Evolutionary conservation across 1,140 invertebrate genomes (phyloP), one percentile per base, ranked within the genome.

Genomic region (Microplitis mediator): DNA sequence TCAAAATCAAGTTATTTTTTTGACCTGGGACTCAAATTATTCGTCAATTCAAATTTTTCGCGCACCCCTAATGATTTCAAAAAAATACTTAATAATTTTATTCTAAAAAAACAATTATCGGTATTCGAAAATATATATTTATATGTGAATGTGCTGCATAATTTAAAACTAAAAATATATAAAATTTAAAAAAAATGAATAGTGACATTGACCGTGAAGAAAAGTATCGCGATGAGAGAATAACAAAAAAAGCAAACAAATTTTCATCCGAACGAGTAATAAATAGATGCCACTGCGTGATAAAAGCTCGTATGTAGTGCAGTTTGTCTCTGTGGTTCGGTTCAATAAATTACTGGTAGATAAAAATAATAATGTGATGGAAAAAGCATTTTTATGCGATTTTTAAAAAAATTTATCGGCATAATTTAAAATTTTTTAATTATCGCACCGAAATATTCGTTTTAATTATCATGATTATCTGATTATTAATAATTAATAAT

Each of bases 111-210:
- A 23, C 0, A 23, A 23, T 23, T 23, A 23, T 14, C 9, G n/a
- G 23, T 58, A 6, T 65, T 45, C 65, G 1, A 31, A 54, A 58
- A 45, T 31, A 62, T 70, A n/a, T 14, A 45, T 16, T 65, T 45
- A 65, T 14, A 39, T 16, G 16, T 13, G n/a, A 63, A 4, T 63
- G 31, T 45, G 5, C 39, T 9, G 39, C 8, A 45, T 8, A 9
- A 45, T 45, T 45, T 45, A 65, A 11, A 65, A 72, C 70, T 71
- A 68, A 67, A 61, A 1, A n/a, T 56, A 13, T 56, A 9, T 56
- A 56, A n/a, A 56, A 5, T n/a, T 8, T 61, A 2, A n/a, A 32
- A 8, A 61, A 32, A 61, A 34, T 9, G 8, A 4, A 16, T 5
- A 36, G 34, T 63, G 35, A 63, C 31, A 63, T 63, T 63, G 35